Base-by-base conservation (phyloP, 2,113 vertebrate genomes). In the Pluvianellus socialis region DNA sequence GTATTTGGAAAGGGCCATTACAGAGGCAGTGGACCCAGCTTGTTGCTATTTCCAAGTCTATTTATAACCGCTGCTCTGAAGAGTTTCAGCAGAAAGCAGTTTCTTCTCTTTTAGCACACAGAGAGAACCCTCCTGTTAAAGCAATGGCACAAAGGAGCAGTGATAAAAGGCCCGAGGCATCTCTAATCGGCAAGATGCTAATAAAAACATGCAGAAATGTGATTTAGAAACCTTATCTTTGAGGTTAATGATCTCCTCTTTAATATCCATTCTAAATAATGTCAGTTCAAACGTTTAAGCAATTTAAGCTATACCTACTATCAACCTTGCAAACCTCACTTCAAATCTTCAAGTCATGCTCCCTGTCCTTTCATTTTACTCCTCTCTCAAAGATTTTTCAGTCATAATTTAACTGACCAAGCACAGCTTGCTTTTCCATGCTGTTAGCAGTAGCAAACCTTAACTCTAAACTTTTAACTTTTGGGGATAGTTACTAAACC, bases 1-100 rank as follows among this genome's bases (percentile, higher is more conserved):
- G 97, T 94, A 96, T 97, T 98, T 98, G 97, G 97, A 98, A 98
- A 96, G 95, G 94, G 96, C 89, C 89, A 85, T 97, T 97, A 98
- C 88, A 94, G 94, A 97, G 98, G 95, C 80, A 97, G 88, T 67
- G 89, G 97, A 89, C 92, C 81, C 95, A 96, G 96, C 91, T 53
- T 96, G 96, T 72, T 97, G 94, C 96, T 96, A 91, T 96, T 98
- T 98, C 97, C 97, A 92, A 90, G 94, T 97, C 97, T 98, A 97
- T 98, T 98, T 98, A 98, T 98, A 98, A 88, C 96, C 28, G 13
- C 53, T 74, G 70, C 63, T 87, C 88, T 56, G 79, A 97, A 72
- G 18, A 94, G 40, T 21, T 82, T 61, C 58, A 88, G 87, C 91
- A 95, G 90, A 97, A 97, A 33, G 92, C 66, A 94, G 63, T 79